Percentiles rank a stretch among this genome's conserved stretches.
Evolutionary conservation across 2,888 invertebrate species (phyloP).

Genomic region (Synanthedon tipuliformis): DNA sequence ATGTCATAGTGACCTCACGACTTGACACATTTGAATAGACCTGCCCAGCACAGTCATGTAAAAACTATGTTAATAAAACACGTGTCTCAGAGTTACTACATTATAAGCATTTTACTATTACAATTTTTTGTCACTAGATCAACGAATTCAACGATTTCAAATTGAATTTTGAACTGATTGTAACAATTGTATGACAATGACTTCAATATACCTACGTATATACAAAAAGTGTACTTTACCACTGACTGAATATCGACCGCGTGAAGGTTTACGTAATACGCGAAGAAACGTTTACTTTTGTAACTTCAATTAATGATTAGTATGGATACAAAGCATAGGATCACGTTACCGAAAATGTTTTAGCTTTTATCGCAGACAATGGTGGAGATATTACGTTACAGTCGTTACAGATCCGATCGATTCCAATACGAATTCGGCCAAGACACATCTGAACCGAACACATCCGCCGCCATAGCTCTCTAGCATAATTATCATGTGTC

Average conservation of each 20-base stretch:
- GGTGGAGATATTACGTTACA: conserved; percentile 33
- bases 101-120: background rate
- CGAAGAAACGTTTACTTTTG: no score
- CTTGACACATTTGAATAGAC: background rate
- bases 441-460: conserved; percentile 50
- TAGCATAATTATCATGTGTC: conserved; percentile 59
- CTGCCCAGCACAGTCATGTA: background rate
- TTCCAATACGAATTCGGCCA: conserved; percentile 48
- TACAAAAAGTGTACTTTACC: background rate
- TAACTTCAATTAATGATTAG: no score
- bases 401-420: conserved; percentile 52
- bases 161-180: no score
- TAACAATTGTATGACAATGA: no score
- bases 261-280: no score
- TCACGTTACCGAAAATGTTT: conserved; percentile 2
- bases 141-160: no score
- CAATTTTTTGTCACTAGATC: no score
- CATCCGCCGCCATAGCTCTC: conserved; percentile 53
- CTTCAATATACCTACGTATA: background rate
- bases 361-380: conserved; percentile 26
- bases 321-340: background rate
- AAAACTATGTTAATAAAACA: conserved; percentile 1
- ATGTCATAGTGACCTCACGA: background rate
- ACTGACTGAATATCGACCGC: no score
- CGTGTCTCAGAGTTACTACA: conserved; percentile 8